Percentiles rank a stretch among this genome's conserved stretches.
Evolutionary conservation across 2,113 vertebrate genomes (phyloP).

Genomic region (Pan troglodytes): DNA sequence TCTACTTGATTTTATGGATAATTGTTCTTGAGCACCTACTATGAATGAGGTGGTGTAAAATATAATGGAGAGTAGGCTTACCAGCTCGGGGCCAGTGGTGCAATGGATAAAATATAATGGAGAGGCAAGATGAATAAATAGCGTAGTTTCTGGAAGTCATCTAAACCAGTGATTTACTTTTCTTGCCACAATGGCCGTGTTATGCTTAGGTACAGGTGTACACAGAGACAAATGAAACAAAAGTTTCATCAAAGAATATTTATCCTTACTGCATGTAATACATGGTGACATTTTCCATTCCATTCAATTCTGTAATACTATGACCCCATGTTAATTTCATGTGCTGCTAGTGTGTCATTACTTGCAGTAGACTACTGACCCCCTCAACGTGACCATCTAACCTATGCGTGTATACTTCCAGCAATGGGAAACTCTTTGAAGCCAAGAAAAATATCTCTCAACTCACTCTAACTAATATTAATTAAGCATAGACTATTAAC

Average conservation of each 20-base stretch:
- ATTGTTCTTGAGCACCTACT: background rate
- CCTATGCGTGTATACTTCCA: background rate
- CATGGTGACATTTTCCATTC: background rate
- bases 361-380: background rate
- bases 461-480: background rate
- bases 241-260: background rate
- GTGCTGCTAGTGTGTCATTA: background rate
- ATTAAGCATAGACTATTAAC: background rate
- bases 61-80: background rate
- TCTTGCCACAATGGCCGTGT: background rate
- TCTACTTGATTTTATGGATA: background rate
- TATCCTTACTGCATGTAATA: background rate
- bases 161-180: conserved; percentile 20
- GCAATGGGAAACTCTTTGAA: background rate
- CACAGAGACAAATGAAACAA: background rate
- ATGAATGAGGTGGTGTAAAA: background rate
- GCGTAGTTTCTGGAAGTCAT: background rate
- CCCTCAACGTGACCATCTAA: background rate
- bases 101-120: background rate
- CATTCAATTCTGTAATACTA: background rate
- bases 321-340: background rate
- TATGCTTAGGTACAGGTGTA: background rate
- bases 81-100: too few species aligned
- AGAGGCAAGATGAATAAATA: background rate
- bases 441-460: background rate